These are phyloP conservation scores for Pygoscelis adeliae DNA, from an alignment of 2,113 vertebrate genomes.

Conservation along the genomic window DNA sequence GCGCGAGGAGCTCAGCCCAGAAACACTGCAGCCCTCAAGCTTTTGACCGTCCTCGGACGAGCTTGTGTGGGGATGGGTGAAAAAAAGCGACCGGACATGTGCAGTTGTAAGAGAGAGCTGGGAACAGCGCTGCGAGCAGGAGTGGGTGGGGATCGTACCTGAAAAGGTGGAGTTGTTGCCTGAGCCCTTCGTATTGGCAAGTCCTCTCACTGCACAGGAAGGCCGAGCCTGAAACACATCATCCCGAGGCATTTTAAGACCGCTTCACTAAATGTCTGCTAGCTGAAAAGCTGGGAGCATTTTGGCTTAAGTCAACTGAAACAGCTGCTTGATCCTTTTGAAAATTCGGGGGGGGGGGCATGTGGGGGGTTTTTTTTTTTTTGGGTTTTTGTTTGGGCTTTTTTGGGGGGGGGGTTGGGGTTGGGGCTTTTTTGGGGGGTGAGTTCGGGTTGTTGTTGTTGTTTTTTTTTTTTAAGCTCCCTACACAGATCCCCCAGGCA, in stretches of 20 bases:
- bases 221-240: background rate
- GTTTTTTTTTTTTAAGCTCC: background rate
- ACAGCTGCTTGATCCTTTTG: background rate
- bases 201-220: background rate
- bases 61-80: background rate
- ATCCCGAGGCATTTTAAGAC: background rate
- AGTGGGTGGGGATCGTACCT: background rate
- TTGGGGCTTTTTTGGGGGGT: too few relatives aligned
- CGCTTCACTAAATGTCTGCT: background rate
- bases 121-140: rapidly evolving
- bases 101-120: too few relatives aligned
- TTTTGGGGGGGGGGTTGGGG: too few relatives aligned
- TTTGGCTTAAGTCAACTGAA: background rate
- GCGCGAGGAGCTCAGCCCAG: rapidly evolving
- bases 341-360: background rate
- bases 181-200: background rate
- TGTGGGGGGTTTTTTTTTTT: background rate
- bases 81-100: rapidly evolving
- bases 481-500: background rate
- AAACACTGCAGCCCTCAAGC: rapidly evolving
- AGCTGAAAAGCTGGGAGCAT: background rate
- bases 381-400: too few relatives aligned
- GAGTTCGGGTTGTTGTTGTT: too few relatives aligned
- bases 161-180: background rate
- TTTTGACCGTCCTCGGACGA: background rate